These are phyloP conservation scores for Montipora capitata DNA, from an alignment of 92 coral and sea anemone species.

Conservation along the genomic window DNA sequence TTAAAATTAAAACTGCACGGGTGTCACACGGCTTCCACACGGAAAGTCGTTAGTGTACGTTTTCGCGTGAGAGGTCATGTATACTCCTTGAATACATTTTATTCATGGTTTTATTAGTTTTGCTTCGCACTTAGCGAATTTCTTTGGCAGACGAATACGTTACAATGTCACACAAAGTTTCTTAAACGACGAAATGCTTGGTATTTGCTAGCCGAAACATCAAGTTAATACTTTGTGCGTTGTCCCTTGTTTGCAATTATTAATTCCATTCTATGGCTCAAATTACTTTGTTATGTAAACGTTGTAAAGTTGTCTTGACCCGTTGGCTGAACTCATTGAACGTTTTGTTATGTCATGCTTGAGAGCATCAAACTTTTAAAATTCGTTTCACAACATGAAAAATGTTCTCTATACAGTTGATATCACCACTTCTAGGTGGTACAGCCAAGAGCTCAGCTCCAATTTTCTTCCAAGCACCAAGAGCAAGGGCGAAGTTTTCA, in stretches of 20 bases:
- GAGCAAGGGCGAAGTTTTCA: slow-evolving; percentile 1
- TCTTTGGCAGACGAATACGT: neutral
- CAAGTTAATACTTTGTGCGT: neutral
- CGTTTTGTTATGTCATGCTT: neutral
- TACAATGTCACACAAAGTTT: neutral
- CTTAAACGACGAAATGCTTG: neutral
- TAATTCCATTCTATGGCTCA: neutral
- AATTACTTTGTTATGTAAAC: neutral
- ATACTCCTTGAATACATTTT: no score
- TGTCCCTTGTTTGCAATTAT: neutral
- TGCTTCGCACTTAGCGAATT: neutral
- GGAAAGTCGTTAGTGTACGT: no score
- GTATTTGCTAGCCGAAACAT: neutral
- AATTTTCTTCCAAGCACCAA: neutral
- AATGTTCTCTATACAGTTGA: neutral
- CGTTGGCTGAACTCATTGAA: neutral
- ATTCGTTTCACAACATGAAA: neutral
- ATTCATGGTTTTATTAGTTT: neutral
- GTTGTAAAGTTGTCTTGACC: neutral
- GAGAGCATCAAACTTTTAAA: neutral
- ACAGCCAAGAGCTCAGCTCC: slow-evolving; percentile 1
- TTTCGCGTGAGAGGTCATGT: no score
- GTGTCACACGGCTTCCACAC: no score
- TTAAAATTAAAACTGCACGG: no score
- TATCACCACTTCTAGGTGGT: slow-evolving; percentile 22